A percentile compares a stretch with the other conserved stretches of the same genome.
Conservation (phyloP, 1,140 invertebrate species). For the Tribolium castaneum region DNA sequence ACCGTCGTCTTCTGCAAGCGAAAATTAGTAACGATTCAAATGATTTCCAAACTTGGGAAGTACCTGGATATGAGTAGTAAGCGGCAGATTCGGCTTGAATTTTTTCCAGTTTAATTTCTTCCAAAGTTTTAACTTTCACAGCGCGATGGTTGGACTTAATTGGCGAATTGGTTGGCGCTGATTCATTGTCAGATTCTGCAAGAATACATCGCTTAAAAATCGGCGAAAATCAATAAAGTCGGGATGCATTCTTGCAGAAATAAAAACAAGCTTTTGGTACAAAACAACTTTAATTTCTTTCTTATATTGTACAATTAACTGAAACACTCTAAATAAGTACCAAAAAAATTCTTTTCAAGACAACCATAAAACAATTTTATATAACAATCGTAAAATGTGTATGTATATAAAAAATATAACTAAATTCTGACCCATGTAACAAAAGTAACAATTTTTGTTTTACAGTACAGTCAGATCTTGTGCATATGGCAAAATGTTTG, state of each 20-base stretch:
- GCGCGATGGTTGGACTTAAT: conserved; percentile 64
- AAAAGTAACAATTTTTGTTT: conserved; percentile 35
- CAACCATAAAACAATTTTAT: conserved; percentile 38
- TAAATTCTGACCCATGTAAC: conserved; percentile 36
- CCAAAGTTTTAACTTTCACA: conserved; percentile 72
- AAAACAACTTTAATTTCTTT: conserved; percentile 43
- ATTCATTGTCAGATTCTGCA: conserved; percentile 80
- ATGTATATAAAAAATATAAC: conserved; percentile 33
- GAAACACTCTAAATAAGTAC: conserved; percentile 16
- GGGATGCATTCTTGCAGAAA: conserved; percentile 58
- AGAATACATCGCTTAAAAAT: conserved; percentile 68
- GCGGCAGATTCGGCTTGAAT: conserved; percentile 76
- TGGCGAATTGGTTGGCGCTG: conserved; percentile 70
- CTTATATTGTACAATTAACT: conserved; percentile 39
- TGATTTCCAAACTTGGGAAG: conserved; percentile 22
- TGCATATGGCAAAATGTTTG: conserved; percentile 51
- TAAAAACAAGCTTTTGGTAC: conserved; percentile 48
- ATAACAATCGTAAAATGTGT: conserved; percentile 34
- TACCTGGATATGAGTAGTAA: conserved; percentile 70
- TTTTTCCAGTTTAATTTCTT: conserved; percentile 74
- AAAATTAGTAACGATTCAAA: background rate
- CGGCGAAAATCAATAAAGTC: background rate
- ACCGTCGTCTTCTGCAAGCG: conserved; percentile 18
- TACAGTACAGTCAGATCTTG: conserved; percentile 41
- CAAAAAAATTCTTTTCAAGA: conserved; percentile 33